phyloP scores from a whole-genome alignment of 92 coral and sea anemone genomes.

The Epizoanthus rinbou region DNA sequence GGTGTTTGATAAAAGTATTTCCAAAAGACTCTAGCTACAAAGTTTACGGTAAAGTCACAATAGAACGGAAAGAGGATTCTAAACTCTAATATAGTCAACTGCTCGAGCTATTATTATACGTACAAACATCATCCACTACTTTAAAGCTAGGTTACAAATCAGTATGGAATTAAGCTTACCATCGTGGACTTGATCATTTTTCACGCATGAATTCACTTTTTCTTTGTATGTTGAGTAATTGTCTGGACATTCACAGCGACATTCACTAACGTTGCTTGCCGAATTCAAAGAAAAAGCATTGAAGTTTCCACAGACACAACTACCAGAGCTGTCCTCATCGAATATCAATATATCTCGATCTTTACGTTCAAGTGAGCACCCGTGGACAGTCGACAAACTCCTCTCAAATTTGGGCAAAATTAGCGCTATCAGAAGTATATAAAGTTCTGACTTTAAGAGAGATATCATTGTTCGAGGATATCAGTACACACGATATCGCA shows the following conservation, averaged over 20 bases:
- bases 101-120: too few relatives aligned
- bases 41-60: too few relatives aligned
- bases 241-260: background rate
- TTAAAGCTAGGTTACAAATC: too few relatives aligned
- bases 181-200: background rate
- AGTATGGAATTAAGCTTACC: background rate
- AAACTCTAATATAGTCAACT: too few relatives aligned
- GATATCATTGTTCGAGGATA: background rate
- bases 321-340: background rate
- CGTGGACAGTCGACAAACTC: background rate
- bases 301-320: background rate
- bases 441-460: background rate
- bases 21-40: too few relatives aligned
- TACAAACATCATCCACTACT: too few relatives aligned
- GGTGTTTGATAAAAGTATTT: too few relatives aligned
- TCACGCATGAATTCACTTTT: background rate
- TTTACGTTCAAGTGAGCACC: background rate
- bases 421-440: background rate
- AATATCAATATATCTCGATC: background rate
- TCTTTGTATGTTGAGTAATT: background rate
- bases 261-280: background rate
- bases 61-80: too few relatives aligned
- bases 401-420: background rate
- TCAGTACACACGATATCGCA: background rate
- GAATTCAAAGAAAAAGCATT: background rate